These are phyloP conservation scores for Ptiloglossa arizonensis DNA, from an alignment of 1,140 invertebrate genomes.

Conservation along the genomic window DNA sequence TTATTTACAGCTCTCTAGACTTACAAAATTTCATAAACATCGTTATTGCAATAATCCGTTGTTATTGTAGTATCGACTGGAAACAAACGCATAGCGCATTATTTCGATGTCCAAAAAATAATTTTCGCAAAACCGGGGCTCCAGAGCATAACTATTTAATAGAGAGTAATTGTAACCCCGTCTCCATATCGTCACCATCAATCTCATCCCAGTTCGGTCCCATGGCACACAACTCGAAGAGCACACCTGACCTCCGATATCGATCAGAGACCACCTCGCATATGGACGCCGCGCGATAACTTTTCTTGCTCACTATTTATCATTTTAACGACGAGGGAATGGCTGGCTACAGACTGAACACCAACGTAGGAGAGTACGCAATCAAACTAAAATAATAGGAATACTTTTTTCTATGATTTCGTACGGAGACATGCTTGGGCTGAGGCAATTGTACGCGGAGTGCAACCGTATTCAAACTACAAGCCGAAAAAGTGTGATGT, in stretches of 20 bases:
- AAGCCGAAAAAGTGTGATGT: no score
- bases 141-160: not conserved
- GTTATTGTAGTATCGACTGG: no score
- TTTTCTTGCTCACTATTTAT: conserved; percentile 30
- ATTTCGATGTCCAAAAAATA: not conserved
- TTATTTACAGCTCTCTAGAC: no score
- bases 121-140: not conserved
- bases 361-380: not conserved
- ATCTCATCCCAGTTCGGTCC: conserved; percentile 26
- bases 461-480: no score
- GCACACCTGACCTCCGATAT: conserved; percentile 46
- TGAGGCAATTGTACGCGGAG: not conserved
- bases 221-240: not conserved
- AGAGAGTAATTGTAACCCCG: not conserved
- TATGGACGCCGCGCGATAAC: conserved; percentile 20
- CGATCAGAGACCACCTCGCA: conserved; percentile 19
- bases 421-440: not conserved
- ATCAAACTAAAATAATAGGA: conserved; percentile 30
- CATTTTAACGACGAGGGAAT: conserved; percentile 20
- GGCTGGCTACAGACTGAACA: not conserved
- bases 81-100: no score
- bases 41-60: no score
- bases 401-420: conserved; percentile 14
- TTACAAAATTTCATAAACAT: no score
- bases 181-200: conserved; percentile 44